A percentile compares a stretch with the other conserved stretches of the same genome.
phyloP scores from a whole-genome alignment of 1,140 invertebrate species.

The Anthonomus grandis region DNA sequence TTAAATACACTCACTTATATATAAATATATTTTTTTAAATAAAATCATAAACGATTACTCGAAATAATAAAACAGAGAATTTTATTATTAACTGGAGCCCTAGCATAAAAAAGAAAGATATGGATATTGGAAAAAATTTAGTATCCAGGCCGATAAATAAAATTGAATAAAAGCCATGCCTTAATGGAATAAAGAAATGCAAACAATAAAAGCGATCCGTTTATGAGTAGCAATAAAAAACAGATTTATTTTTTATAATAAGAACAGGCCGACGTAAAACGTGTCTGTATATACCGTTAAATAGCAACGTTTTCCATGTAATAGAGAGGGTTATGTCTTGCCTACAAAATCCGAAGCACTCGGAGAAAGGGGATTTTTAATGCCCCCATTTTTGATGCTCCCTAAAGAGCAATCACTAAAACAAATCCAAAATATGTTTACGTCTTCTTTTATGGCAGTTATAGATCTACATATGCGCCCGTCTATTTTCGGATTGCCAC shows the following conservation, averaged over 20 bases:
- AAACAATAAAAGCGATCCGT: slow-evolving; percentile 24
- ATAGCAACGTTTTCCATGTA: slow-evolving; percentile 14
- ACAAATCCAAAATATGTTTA: slow-evolving; percentile 28
- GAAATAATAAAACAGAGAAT: too few species aligned
- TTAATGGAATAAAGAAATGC: slow-evolving; percentile 27
- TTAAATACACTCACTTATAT: too few species aligned
- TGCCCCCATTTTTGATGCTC: slow-evolving; percentile 14
- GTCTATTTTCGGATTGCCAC: slow-evolving; percentile 18
- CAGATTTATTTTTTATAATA: slow-evolving; percentile 19
- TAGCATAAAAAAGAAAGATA: too few species aligned
- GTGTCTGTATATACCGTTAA: slow-evolving; percentile 25
- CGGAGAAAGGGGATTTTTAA: slow-evolving; percentile 16
- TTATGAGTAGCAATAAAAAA: slow-evolving; percentile 19
- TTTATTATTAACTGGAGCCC: too few species aligned
- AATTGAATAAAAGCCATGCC: slow-evolving; percentile 22
- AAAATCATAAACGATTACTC: too few species aligned
- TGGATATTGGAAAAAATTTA: too few species aligned
- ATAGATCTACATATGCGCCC: slow-evolving; percentile 8
- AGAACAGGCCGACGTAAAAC: slow-evolving; percentile 25
- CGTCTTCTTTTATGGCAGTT: slow-evolving; percentile 17
- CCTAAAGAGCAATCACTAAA: slow-evolving; percentile 21
- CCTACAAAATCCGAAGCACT: slow-evolving; percentile 15
- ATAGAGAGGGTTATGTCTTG: slow-evolving; percentile 25
- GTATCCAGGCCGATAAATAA: too few species aligned
- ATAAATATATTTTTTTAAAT: too few species aligned